Evolutionary conservation across 2,888 invertebrate genomes (phyloP).

Genomic region (Ormyrus rosae): DNA sequence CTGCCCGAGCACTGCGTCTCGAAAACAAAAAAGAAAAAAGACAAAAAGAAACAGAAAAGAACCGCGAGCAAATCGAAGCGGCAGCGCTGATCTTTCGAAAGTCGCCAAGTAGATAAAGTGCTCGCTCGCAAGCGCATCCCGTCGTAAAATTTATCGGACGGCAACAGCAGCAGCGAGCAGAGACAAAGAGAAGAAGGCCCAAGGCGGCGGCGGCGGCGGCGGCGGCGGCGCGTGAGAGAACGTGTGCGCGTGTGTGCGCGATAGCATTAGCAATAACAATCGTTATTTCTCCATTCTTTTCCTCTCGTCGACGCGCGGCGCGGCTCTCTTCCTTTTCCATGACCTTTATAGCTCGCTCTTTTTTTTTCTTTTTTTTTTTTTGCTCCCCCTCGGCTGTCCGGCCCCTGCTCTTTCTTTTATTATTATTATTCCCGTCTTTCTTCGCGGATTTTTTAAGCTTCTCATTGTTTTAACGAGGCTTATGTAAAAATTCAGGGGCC

Average conservation of each 20-base stretch:
- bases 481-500: background rate
- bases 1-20: no score
- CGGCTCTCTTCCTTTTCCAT: slow-evolving; percentile 43
- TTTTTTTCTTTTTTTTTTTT: background rate
- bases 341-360: slow-evolving; percentile 40
- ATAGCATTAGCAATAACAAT: slow-evolving; percentile 50
- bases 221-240: background rate
- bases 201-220: slow-evolving; percentile 29
- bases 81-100: slow-evolving; percentile 56
- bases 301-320: slow-evolving; percentile 4
- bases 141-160: slow-evolving; percentile 58
- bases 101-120: slow-evolving; percentile 58
- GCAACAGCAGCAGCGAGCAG: slow-evolving; percentile 31
- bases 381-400: background rate
- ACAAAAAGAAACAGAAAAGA: background rate
- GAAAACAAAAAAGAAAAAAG: background rate
- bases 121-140: slow-evolving; percentile 52
- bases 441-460: background rate
- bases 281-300: slow-evolving; percentile 46
- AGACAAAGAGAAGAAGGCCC: slow-evolving; percentile 58
- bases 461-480: slow-evolving; percentile 12
- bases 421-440: background rate
- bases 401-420: background rate
- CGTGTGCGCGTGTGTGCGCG: slow-evolving; percentile 9
- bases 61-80: background rate